phyloP scores from a whole-genome alignment of 2,888 invertebrate species.

The Eupithecia subumbrata region DNA sequence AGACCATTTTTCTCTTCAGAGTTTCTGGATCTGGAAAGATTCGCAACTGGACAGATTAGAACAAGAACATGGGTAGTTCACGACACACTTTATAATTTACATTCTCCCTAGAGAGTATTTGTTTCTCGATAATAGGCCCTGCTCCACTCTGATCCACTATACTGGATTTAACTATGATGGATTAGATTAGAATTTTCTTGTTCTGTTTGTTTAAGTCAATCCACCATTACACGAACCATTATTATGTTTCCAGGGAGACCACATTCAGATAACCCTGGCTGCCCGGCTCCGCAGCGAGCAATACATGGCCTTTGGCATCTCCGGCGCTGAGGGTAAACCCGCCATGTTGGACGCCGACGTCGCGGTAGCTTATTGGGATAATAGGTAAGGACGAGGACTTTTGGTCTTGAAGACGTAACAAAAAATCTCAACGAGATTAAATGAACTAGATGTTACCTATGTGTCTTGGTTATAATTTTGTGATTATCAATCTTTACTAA shows the following conservation, averaged over 20 bases:
- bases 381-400: slow-evolving; percentile 45
- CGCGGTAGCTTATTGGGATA: slow-evolving; percentile 89
- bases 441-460: too few relatives aligned
- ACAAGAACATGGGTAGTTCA: not conserved
- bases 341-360: slow-evolving; percentile 94
- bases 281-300: slow-evolving; percentile 92
- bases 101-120: not conserved
- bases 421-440: too few relatives aligned
- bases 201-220: not conserved
- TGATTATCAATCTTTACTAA: too few relatives aligned
- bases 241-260: slow-evolving; percentile 69
- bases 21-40: not conserved
- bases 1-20: too few relatives aligned
- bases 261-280: slow-evolving; percentile 90
- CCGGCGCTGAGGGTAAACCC: slow-evolving; percentile 88
- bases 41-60: not conserved
- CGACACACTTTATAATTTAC: not conserved
- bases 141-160: not conserved
- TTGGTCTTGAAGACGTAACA: too few relatives aligned
- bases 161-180: not conserved
- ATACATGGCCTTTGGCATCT: slow-evolving; percentile 94
- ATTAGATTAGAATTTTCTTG: not conserved
- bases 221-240: not conserved
- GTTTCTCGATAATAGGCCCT: not conserved
- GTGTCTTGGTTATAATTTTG: too few relatives aligned